Evolutionary conservation across 2,888 invertebrate genomes (phyloP).

Genomic region (Tubiluchus corallicola): DNA sequence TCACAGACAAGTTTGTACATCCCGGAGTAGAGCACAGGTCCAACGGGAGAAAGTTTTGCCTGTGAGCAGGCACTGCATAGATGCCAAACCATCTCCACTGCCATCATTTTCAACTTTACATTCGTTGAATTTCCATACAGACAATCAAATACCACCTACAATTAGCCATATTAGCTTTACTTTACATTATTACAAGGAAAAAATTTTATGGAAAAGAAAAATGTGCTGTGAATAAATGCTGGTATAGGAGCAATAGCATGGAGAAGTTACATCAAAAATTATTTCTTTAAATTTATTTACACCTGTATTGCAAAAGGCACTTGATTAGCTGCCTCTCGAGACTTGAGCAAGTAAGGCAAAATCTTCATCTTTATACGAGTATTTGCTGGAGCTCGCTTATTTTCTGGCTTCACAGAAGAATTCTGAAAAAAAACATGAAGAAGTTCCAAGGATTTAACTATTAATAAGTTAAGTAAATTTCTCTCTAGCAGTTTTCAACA

Average conservation of each 20-base stretch:
- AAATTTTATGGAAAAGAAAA: conserved; percentile 7
- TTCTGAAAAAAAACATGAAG: conserved; percentile 7
- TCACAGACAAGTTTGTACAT: conserved; percentile 50
- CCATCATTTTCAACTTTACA: conserved; percentile 55
- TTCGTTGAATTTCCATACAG: conserved; percentile 66
- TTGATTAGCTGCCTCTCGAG: conserved; percentile 29
- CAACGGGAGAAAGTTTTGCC: conserved; percentile 41
- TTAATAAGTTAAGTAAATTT: no score
- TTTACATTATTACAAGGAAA: not conserved
- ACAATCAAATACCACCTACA: conserved; percentile 62
- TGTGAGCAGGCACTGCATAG: conserved; percentile 47
- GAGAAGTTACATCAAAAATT: no score
- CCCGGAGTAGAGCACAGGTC: conserved; percentile 48
- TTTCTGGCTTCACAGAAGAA: conserved; percentile 34
- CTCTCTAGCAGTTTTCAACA: no score
- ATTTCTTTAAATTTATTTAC: no score
- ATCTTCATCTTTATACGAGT: conserved; percentile 66
- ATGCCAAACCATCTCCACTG: conserved; percentile 59
- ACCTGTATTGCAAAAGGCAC: conserved; percentile 61
- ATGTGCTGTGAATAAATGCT: conserved; percentile 5
- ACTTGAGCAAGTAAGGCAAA: conserved; percentile 53
- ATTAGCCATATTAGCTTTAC: no score
- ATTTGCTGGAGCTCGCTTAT: conserved; percentile 55
- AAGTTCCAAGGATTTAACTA: no score
- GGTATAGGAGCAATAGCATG: not conserved